Percentiles rank a stretch among this genome's conserved stretches.
Evolutionary conservation across 2,888 invertebrate genomes (phyloP).

Genomic region (Schrankia costaestrigalis): DNA sequence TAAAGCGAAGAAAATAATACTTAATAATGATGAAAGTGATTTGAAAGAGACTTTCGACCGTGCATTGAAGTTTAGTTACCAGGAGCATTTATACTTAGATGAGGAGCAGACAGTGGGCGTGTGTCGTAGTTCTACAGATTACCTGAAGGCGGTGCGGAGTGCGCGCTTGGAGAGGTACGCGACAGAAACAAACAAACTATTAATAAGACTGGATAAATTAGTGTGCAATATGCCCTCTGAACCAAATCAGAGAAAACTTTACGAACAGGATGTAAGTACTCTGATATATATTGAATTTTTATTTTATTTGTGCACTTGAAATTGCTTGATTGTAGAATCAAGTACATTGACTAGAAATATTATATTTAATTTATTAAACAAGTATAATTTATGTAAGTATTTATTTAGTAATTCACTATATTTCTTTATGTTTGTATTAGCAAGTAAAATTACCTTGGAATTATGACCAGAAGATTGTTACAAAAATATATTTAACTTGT

Average conservation of each 20-base stretch:
- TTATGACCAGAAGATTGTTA: too few species aligned
- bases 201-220: constrained; percentile 95
- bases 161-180: constrained; percentile 90
- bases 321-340: too few species aligned
- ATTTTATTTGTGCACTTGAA: too few species aligned
- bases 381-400: too few species aligned
- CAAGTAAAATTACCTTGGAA: too few species aligned
- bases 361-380: too few species aligned
- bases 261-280: constrained; percentile 83
- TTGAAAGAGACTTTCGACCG: constrained; percentile 80
- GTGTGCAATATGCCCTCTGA: constrained; percentile 89
- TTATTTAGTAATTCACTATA: too few species aligned
- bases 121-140: constrained; percentile 84
- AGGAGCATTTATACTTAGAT: constrained; percentile 52
- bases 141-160: constrained; percentile 85
- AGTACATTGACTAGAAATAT: too few species aligned
- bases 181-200: constrained; percentile 96
- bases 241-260: constrained; percentile 86
- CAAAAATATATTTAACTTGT: too few species aligned
- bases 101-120: constrained; percentile 84
- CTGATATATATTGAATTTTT: background rate
- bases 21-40: constrained; percentile 77
- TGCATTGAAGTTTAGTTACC: constrained; percentile 67
- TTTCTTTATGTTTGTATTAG: too few species aligned
- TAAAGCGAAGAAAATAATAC: constrained; percentile 88